Evolutionary conservation across 2,888 invertebrate genomes (phyloP), one percentile per base, ranked within the genome.

Genomic region (Spisula subtruncata): DNA sequence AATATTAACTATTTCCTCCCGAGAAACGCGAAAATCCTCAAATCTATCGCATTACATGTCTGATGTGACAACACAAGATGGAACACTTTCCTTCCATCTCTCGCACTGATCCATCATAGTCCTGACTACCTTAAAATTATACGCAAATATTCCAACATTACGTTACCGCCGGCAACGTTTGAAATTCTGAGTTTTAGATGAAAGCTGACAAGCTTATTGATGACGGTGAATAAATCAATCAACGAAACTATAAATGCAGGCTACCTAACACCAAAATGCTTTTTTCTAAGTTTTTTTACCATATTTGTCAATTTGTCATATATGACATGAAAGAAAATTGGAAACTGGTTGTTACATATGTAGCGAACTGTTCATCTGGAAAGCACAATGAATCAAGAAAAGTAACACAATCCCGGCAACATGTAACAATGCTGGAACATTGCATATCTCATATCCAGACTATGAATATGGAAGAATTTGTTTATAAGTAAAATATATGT

Each of bases 291-390:
- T 81, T 86, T 87, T n/a, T 85, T 89, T 89, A 51, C 89, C 85
- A 89, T 80, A 91, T 91, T 89, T 89, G 91, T 87, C 89, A 84
- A 89, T 25, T 87, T 91, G 91, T 91, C 91, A 91, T 75, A 85
- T 35, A 29, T 82, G 87, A 87, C 86, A 86, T 88, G 83, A 83
- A 85, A 32, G 75, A 88, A 85, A 90, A 88, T 90, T 83, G 90
- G 86, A 90, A 85, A 85, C 85, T 87, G 75, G 79, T 85, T 10
- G 85, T 84, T 84, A 18, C 46, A 75, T 75, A 75, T 75, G 75
- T 32, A 75, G 75, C 35, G 25, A 75, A 32, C 32, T 14, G 75
- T 75, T 75, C 32, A 32, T 32, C 12, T 18, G 5, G 75, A 75
- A 75, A 75, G 75, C 16, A 75, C 10, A 32, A 75, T 75, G 75